Base-by-base conservation (phyloP, 2,113 vertebrate species). In the Xiphias gladius region DNA sequence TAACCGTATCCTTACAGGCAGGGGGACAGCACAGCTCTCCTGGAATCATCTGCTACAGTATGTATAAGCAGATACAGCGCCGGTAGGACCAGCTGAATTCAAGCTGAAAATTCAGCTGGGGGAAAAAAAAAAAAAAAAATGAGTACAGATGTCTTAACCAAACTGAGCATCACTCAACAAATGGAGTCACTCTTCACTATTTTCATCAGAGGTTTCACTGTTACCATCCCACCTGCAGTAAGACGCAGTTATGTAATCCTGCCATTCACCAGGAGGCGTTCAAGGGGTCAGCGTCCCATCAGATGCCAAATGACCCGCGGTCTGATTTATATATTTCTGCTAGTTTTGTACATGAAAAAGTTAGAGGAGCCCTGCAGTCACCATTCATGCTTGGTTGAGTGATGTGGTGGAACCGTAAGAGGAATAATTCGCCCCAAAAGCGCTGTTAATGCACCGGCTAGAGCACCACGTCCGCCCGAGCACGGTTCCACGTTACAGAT, bases 1-100 rank as follows among this genome's bases (percentile, higher is more conserved):
- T 58, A 66, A 85, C 46, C 68, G 73, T 46, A 48, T 79, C 43
- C n/a, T 35, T 26, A 19, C 20, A 55, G 68, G 46, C 37, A 59
- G 73, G 4, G 17, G 11, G 59, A 16, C 63, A 41, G 43, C 66
- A 32, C 26, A 50, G 76, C 79, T 78, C 73, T 37, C 37, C 11
- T 20, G 72, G 28, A 32, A 41, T 30, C 61, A 57, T 13, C 54
- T 48, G 30, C 17, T 2, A 8, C 54, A 26, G 24, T 8, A 13
- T 17, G 12, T 32, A 24, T 64, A 58, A 3, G 46, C 46, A 22
- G 4, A 48, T 11, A 5, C 13, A 20, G 26, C 57, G 22, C 16
- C 26, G 5, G 3, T 50, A 50, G 46, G 28, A 19, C 20, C 28
- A 0, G 30, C 28, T 58, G 24, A 37, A 17, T 37, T 14, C 2